Percentiles rank a stretch among this genome's conserved stretches.
Evolutionary conservation across 2,888 invertebrate genomes (phyloP).

Genomic region (Drosophila melanosoma): DNA sequence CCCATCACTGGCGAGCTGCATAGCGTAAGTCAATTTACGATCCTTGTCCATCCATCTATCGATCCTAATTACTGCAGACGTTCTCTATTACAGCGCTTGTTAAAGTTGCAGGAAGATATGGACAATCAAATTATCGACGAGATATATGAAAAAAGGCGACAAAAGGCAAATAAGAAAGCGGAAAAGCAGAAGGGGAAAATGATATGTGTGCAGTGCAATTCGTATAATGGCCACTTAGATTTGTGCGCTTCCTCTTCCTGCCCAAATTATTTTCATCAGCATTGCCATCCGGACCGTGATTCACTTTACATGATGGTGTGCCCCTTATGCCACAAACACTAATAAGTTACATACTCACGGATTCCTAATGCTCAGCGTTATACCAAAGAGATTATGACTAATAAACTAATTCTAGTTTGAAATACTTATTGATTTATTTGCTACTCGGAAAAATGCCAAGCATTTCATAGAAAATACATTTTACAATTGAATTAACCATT

Average conservation of each 20-base stretch:
- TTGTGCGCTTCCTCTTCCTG: no score
- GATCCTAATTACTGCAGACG: not conserved
- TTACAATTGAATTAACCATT: not conserved
- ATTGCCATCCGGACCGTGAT: no score
- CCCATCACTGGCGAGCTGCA: not conserved
- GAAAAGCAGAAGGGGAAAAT: no score
- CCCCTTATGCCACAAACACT: no score
- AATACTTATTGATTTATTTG: not conserved
- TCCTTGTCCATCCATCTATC: no score
- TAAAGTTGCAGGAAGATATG: not conserved
- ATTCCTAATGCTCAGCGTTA: not conserved
- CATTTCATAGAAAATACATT: slow-evolving; percentile 2
- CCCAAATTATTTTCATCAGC: no score
- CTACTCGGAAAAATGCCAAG: not conserved
- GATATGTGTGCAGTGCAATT: no score
- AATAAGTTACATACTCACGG: no score
- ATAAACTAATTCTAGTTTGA: not conserved
- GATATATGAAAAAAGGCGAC: no score
- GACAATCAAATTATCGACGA: no score
- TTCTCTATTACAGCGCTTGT: not conserved
- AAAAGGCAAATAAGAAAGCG: no score
- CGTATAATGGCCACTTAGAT: no score
- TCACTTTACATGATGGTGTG: fast-evolving
- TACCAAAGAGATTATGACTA: not conserved
- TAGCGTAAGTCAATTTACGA: not conserved